These are phyloP conservation scores for Sciurus vulgaris DNA, from an alignment of 2,797 vertebrate species.

Conservation along the genomic window DNA sequence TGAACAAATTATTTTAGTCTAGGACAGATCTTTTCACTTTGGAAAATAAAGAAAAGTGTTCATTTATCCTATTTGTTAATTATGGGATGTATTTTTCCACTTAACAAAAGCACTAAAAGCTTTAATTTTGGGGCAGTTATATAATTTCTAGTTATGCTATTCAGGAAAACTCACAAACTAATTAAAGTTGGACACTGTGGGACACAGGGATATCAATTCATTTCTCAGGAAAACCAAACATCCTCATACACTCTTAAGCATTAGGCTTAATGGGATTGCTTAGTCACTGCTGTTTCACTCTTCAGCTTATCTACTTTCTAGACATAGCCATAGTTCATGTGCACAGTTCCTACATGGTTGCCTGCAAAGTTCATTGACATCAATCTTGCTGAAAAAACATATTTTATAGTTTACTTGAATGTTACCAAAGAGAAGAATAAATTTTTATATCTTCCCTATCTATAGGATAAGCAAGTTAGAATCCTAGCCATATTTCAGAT, in stretches of 20 bases:
- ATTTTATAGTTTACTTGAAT: background rate
- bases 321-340: background rate
- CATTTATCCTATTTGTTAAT: slow-evolving; percentile 66
- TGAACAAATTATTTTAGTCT: slow-evolving; percentile 28
- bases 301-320: slow-evolving; percentile 52
- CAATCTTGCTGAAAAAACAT: background rate
- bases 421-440: slow-evolving; percentile 47
- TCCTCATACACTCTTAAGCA: slow-evolving; percentile 1
- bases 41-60: slow-evolving; percentile 62
- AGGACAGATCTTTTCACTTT: slow-evolving; percentile 1
- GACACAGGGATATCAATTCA: slow-evolving; percentile 27
- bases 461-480: background rate
- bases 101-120: slow-evolving; percentile 56
- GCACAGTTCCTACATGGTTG: background rate
- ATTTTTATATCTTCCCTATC: background rate
- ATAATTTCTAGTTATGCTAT: slow-evolving; percentile 53
- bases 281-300: background rate
- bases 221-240: slow-evolving; percentile 24
- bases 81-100: slow-evolving; percentile 41
- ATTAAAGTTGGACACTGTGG: slow-evolving; percentile 27
- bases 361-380: background rate
- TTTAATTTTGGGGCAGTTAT: slow-evolving; percentile 56
- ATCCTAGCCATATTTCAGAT: background rate
- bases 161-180: slow-evolving; percentile 54
- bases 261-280: background rate